Evolutionary conservation across 35 echinoderm and acorn worm genomes (phyloP).

Genomic region (Acanthaster planci): DNA sequence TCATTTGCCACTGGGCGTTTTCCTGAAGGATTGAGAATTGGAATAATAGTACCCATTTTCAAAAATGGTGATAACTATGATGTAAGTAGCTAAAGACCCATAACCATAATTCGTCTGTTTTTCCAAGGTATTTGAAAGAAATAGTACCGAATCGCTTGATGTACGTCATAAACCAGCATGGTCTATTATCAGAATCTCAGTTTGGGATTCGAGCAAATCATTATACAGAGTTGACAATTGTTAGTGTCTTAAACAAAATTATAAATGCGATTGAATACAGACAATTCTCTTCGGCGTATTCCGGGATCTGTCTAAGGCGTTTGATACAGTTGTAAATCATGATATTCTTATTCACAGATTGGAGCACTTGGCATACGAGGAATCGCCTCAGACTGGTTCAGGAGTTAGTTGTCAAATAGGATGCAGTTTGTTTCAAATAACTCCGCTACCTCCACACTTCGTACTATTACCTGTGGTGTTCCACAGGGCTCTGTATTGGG

Average conservation of each 20-base stretch:
- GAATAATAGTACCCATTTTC: neutral
- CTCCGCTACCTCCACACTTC: neutral
- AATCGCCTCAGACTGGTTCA: too few species aligned
- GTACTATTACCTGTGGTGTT: too few species aligned
- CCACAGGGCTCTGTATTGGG: slow-evolving; percentile 34
- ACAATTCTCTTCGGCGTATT: slow-evolving; percentile 39
- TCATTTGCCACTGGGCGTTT: neutral
- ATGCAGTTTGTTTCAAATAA: slow-evolving; percentile 47
- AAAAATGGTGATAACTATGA: neutral
- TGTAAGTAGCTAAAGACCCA: slow-evolving; percentile 1
- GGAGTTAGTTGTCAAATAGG: slow-evolving; percentile 42
- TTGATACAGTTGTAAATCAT: slow-evolving; percentile 74
- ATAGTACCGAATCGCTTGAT: neutral
- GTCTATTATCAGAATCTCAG: neutral
- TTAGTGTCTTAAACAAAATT: slow-evolving; percentile 17
- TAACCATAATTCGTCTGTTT: neutral
- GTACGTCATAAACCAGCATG: neutral
- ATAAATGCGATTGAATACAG: slow-evolving; percentile 24
- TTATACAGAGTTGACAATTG: neutral
- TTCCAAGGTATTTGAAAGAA: slow-evolving; percentile 4
- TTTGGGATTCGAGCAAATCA: slow-evolving; percentile 18
- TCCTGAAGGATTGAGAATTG: neutral
- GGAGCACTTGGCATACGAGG: slow-evolving; percentile 49
- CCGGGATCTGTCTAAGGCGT: slow-evolving; percentile 55
- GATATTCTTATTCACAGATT: slow-evolving; percentile 56